Evolutionary conservation across 2,888 invertebrate species (phyloP), one percentile per base, ranked within the genome.

Genomic region (Pseudococcus viburni): DNA sequence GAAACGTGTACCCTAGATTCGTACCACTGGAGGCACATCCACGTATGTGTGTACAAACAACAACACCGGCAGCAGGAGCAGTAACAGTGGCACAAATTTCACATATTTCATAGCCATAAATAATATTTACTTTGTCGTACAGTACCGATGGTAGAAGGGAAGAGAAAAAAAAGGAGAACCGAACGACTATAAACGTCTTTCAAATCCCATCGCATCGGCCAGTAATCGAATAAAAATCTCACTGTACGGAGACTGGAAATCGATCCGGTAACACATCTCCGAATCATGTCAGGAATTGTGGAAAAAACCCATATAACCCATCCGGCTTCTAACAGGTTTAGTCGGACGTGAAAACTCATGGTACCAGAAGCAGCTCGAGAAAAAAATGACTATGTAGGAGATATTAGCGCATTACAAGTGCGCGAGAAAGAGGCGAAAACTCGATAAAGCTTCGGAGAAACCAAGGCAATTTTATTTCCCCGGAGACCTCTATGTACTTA

Each of bases 381-480:
- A 59, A 59, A 59, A 59, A 59, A 59, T 59, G 19, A 64, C 59
- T 59, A 64, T 22, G 7, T 22, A 22, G 64, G 9, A 22, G 22
- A 64, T 64, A 64, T 64, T 64, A 64, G 64, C 64, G 64, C 6
- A 8, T n/a, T 64, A 64, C 64, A 64, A 64, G 64, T 64, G 9
- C 42, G 64, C 64, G 64, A 64, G 64, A 64, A 64, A 19, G 64
- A 59, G 59, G 59, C 64, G 12, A 64, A 64, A 64, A 64, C 64
- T 64, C 64, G 22, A 64, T 64, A 64, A 64, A 64, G 64, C 22
- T 22, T 22, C 7, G 9, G 22, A 64, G 64, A 64, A 64, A 64
- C 64, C 64, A 12, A 46, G n/a, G 80, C 46, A 33, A 83, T 83
- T 83, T 83, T 46, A 83, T 83, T 83, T 83, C 80, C 80, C 80